Conservation (phyloP, 2,113 vertebrate genomes). For the Limanda limanda region DNA sequence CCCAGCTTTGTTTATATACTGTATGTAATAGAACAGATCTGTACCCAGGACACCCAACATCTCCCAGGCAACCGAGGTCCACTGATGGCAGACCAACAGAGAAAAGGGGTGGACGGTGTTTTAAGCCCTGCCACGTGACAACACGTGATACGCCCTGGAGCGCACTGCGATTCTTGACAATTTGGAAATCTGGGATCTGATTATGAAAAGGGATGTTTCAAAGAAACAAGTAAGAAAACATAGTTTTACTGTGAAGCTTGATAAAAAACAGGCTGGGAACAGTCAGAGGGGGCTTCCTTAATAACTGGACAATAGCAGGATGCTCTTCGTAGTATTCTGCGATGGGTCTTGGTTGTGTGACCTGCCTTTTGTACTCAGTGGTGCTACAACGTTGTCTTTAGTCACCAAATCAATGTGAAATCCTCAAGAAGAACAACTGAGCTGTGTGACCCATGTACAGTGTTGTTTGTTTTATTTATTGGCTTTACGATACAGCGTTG, state of each 20-base stretch:
- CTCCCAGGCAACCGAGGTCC: constrained; percentile 36
- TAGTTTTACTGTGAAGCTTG: constrained; percentile 23
- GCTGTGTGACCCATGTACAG: constrained; percentile 69
- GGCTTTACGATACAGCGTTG: constrained; percentile 72
- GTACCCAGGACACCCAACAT: constrained; percentile 42
- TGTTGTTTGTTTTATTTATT: constrained; percentile 82
- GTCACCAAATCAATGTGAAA: constrained; percentile 57
- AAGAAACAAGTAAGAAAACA: constrained; percentile 23
- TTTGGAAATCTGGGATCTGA: constrained; percentile 25
- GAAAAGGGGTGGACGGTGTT: constrained; percentile 19
- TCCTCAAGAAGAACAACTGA: constrained; percentile 54
- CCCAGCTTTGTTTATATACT: constrained; percentile 59
- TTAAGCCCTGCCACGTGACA: constrained; percentile 22
- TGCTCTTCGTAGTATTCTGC: constrained; percentile 22
- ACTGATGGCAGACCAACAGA: constrained; percentile 39
- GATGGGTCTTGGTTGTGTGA: constrained; percentile 25
- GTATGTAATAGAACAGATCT: constrained; percentile 47
- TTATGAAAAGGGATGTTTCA: constrained; percentile 61
- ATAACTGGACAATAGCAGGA: constrained; percentile 40
- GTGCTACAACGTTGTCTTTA: constrained; percentile 67
- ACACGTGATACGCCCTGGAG: constrained; percentile 14
- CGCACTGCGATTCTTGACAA: constrained; percentile 30
- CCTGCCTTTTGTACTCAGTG: constrained; percentile 46
- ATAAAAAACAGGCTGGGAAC: constrained; percentile 21
- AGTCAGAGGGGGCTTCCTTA: constrained; percentile 29